Evolutionary conservation across 1,140 invertebrate genomes (phyloP).

Genomic region (Gryllus bimaculatus): DNA sequence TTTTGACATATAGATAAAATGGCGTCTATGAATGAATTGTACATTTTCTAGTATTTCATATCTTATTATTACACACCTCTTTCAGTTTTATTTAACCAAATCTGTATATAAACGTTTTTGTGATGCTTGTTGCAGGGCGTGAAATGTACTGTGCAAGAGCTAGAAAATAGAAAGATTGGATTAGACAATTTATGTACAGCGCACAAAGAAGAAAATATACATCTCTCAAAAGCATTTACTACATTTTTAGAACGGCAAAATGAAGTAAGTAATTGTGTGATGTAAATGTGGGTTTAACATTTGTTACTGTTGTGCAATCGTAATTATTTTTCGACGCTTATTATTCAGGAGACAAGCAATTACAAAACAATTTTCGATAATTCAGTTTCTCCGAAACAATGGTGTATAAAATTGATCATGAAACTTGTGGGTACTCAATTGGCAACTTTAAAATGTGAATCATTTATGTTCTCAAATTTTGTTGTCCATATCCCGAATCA

Average conservation of each 20-base stretch:
- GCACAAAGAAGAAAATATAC: constrained; percentile 60
- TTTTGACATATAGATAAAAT: too few relatives aligned
- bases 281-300: not conserved
- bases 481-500: too few relatives aligned
- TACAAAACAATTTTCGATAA: too few relatives aligned
- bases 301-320: too few relatives aligned
- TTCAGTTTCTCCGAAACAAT: too few relatives aligned
- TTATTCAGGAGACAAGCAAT: too few relatives aligned
- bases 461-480: too few relatives aligned
- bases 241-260: constrained; percentile 63
- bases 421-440: too few relatives aligned
- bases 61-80: not conserved
- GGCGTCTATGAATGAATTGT: not conserved
- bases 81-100: not conserved
- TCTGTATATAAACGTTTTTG: not conserved
- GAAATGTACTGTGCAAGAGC: constrained; percentile 54
- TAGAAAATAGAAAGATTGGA: constrained; percentile 62
- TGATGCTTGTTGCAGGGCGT: constrained; percentile 40
- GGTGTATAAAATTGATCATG: too few relatives aligned
- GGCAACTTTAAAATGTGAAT: too few relatives aligned
- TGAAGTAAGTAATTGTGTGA: constrained; percentile 38
- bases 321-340: too few relatives aligned
- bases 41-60: not conserved
- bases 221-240: constrained; percentile 53
- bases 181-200: constrained; percentile 57